Evolutionary conservation across 2,113 vertebrate genomes (phyloP), one percentile per base, ranked within the genome.

Genomic region (Gorilla gorilla): DNA sequence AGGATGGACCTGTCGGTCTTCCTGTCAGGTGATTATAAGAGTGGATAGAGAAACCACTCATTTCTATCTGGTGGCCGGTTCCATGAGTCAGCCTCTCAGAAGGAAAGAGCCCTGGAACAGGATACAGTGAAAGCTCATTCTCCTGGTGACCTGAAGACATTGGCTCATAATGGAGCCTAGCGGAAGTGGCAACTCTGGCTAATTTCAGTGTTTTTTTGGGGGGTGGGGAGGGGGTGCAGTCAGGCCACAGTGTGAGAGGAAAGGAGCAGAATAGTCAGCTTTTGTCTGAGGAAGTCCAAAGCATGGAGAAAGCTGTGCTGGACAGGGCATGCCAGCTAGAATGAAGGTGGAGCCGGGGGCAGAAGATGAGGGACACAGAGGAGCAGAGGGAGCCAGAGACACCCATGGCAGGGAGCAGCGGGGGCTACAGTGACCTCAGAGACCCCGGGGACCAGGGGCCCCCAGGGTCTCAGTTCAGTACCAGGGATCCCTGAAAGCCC

Each of bases 401-500:
- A 2, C 30, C 7, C 11, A 64, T 30, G 11, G 61, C 27, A 64
- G 61, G 30, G 11, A 64, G 61, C 27, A 64, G 27, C 5, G 27
- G 61, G 61, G 27, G 59, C 61, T 64, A 64, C 25, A 64, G 61
- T 64, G 61, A 61, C 11, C 59, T 61, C 59, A 61, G 59, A 61
- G 59, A 61, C 59, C 12, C 11, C 9, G 13, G 59, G 25, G 59
- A 61, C 11, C 25, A 30, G 59, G 59, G 25, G 25, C 11, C 61
- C 61, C 27, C 61, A 30, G 4, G 27, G 27, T 27, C 27, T 5
- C 59, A 61, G 25, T 61, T 27, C 11, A 64, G 61, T 27, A 64
- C 27, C 45, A 82, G 0, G 0, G 4, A 17, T 0, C 4, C 55
- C 35, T 50, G 45, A 3, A 89, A 23, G 20, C 35, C 13, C 7